Evolutionary conservation across 2,797 vertebrate genomes (phyloP).

Genomic region (Octomys mimax): DNA sequence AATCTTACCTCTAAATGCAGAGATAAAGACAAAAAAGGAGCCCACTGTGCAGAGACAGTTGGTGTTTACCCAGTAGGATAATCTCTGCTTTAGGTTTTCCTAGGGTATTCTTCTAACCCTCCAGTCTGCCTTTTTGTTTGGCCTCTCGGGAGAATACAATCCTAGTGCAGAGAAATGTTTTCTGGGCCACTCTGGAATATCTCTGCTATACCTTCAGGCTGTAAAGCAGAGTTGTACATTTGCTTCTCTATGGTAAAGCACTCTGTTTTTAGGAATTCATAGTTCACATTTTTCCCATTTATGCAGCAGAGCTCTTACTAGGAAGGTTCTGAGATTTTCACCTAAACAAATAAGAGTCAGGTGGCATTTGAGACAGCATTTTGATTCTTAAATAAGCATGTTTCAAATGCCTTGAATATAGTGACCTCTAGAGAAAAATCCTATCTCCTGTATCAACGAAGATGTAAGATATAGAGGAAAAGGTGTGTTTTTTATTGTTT

Average conservation of each 20-base stretch:
- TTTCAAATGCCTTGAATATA: background rate
- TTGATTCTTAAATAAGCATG: background rate
- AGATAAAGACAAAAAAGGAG: constrained; percentile 58
- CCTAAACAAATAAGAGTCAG: background rate
- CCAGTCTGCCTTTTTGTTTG: background rate
- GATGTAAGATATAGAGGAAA: background rate
- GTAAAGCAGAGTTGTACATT: background rate
- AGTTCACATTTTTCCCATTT: background rate
- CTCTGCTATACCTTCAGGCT: background rate
- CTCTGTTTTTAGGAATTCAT: background rate
- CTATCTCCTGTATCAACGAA: background rate
- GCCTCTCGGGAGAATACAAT: constrained; percentile 3
- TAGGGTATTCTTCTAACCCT: background rate
- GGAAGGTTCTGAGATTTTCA: constrained; percentile 16
- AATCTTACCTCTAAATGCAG: constrained; percentile 49
- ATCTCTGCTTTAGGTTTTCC: constrained; percentile 15
- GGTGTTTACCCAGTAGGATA: background rate
- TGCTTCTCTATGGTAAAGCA: constrained; percentile 48
- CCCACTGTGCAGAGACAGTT: background rate
- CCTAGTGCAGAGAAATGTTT: constrained; percentile 17
- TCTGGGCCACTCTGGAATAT: background rate
- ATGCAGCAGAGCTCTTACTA: background rate
- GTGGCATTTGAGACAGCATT: background rate
- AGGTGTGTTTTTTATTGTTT: background rate
- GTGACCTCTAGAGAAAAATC: background rate